These are phyloP conservation scores for Pterois miles DNA, from an alignment of 2,797 vertebrate species.

Conservation along the genomic window DNA sequence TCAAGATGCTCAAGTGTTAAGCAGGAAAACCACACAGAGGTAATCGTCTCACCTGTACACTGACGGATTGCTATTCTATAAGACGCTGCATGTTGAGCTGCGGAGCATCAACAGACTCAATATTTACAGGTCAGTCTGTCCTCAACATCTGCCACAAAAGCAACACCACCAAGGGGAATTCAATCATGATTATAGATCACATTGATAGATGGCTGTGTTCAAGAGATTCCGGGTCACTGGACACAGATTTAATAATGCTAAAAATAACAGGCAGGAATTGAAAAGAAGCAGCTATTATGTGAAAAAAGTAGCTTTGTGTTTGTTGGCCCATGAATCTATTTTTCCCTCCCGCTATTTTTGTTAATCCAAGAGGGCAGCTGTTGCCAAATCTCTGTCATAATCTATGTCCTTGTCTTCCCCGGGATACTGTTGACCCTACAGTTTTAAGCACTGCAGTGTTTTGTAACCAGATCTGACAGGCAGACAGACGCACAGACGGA, in stretches of 20 bases:
- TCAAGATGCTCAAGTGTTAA: neutral
- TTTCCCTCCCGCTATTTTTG: constrained; percentile 47
- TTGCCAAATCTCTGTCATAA: constrained; percentile 70
- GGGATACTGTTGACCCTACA: constrained; percentile 53
- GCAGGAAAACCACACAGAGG: neutral
- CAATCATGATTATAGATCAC: neutral
- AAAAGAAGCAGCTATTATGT: constrained; percentile 24
- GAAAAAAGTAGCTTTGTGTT: constrained; percentile 17
- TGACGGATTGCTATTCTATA: neutral
- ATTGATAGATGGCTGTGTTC: neutral
- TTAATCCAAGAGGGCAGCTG: constrained; percentile 74
- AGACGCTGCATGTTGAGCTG: neutral
- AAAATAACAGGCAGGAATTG: constrained; percentile 29
- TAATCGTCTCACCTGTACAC: neutral
- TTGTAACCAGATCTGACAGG: constrained; percentile 44
- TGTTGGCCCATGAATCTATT: constrained; percentile 51
- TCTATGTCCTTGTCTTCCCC: constrained; percentile 64
- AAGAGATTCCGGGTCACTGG: neutral
- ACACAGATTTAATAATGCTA: constrained; percentile 37
- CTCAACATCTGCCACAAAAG: constrained; percentile 7
- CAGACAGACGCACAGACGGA: constrained; percentile 47
- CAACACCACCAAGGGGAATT: neutral
- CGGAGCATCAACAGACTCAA: neutral
- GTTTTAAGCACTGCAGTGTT: constrained; percentile 55
- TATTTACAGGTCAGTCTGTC: neutral